Evolutionary conservation across 92 coral and sea anemone species (phyloP), one percentile per base, ranked within the genome.

Genomic region (Parazoanthus atlanticus): DNA sequence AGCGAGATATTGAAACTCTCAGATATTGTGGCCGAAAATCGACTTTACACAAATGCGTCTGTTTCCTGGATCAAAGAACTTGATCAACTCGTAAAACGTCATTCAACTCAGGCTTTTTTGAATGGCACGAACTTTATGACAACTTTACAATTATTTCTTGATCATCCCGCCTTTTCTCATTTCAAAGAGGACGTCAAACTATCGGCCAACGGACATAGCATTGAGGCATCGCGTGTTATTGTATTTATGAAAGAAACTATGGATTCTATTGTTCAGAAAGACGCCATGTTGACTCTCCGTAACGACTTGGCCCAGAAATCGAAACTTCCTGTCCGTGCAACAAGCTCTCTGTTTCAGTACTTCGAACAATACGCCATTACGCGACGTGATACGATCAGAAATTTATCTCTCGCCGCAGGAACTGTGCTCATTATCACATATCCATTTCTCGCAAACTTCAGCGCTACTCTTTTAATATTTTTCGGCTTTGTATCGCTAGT

Each of bases 281-380:
- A 91, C 43, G 92, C 92, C 23, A 96, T 96, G 98, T 41, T 85
- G 47, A 86, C 97, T 5, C 84, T 96, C 2, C 91, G 97, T 1
- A 78, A 86, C 0, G 98, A 94, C 78, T 69, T 96, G 6, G 70
- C 81, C 30, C 56, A 81, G 15, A 82, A 89, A 36, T 91, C 97
- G 2, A 74, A 78, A 6, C 94, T 96, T 38, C 93, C 90, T 10
- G 95, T 93, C 65, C 90, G 93, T 26, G 92, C 97, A 2, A 90
- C 81, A 17, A 43, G 94, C 8, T 88, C 89, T 54, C n/a, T 82
- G 13, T 96, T 96, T 72, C 89, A 91, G 13, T 96, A 79, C 88
- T 91, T 94, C 29, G 98, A 96, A 74, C 98, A 93, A 85, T 94
- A 93, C 41, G 94, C 91, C 32, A 90, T 93, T 1, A 96, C 88